Evolutionary conservation across 2,888 invertebrate genomes (phyloP), one percentile per base, ranked within the genome.

Genomic region (Zhengitettix transpicula): DNA sequence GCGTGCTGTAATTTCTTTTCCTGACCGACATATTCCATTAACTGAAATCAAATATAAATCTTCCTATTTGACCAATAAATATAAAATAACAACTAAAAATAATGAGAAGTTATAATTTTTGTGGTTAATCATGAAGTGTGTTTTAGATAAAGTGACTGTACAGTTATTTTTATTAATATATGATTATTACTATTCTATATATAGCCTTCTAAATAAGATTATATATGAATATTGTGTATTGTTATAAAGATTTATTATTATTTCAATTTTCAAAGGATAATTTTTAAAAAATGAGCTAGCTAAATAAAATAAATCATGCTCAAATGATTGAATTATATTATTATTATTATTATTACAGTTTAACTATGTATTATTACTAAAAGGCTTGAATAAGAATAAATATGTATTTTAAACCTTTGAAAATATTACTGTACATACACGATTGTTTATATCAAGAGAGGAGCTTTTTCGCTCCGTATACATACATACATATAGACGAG

Each of bases 101-200:
- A n/a, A 14, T 47, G 47, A 42, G 12, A n/a, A 47, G 14, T 47
- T 47, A 47, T n/a, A 14, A 47, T 14, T n/a, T 47, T 47, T n/a
- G 14, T 2, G 12, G 12, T 47, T 47, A n/a, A 14, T n/a, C 12
- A n/a, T 47, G 40, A 41, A 61, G 59, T 47, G 56, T 59, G 51
- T 56, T 58, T 57, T 57, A 47, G 56, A 61, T 61, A 61, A 58
- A 60, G 40, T 42, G 40, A 58, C n/a, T 61, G 63, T 60, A 60
- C 62, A 62, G 60, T 62, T 64, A 61, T 62, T 64, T 62, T 62
- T 62, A 60, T 60, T 62, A 62, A 58, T 62, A 55, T 63, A 57
- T 57, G 57, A 61, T 57, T 54, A 60, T 53, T 58, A 55, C 28
- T 55, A 55, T 40, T 55, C 55, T 41, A 40, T 55, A 55, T 15